Evolutionary conservation across 2,797 vertebrate species (phyloP), one percentile per base, ranked within the genome.

Genomic region (Pseudotriccus pelzelni): DNA sequence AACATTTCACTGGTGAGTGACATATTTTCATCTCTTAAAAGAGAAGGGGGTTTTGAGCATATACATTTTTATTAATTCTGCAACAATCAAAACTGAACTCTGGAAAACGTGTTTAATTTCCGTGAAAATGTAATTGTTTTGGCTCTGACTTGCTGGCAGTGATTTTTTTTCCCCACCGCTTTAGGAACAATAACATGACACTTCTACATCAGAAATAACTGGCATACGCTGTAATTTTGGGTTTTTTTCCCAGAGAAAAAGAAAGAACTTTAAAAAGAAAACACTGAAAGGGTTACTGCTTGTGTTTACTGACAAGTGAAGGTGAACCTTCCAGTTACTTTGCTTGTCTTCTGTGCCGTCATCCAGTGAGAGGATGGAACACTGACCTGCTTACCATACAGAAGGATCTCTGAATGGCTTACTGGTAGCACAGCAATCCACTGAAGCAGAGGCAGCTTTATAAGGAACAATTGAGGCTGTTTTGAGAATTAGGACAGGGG

Each of bases 381-480:
- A 98, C 25, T 81, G 98, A 99, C 96, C 98, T 98, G 5, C 98
- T 99, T 84, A 98, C 99, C 86, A 98, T 98, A 98, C 98, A 98
- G 96, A 99, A 99, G 96, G 98, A 99, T 97, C 89, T 99, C 87
- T 98, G 98, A 89, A 98, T 96, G 14, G 98, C 98, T 43, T 99
- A 99, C 89, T 98, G 98, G 0, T 98, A 99, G 97, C 69, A 98
- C 96, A 99, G 98, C 1, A 98, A 99, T 77, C 98, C 98, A 0
- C 11, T 98, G 59, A 97, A 97, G 92, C 98, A 98, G 95, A 97
- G 98, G 30, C 97, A 98, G 82, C 98, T 99, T 28, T 99, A 98
- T 80, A 98, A 99, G 91, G 98, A 99, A 91, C 43, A 99, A 92
- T 75, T 98, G 70, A 97, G 92, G 98, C 98, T 99, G 17, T 19